Base-by-base conservation (phyloP, 2,113 vertebrate genomes). In the Oenanthe melanoleuca region DNA sequence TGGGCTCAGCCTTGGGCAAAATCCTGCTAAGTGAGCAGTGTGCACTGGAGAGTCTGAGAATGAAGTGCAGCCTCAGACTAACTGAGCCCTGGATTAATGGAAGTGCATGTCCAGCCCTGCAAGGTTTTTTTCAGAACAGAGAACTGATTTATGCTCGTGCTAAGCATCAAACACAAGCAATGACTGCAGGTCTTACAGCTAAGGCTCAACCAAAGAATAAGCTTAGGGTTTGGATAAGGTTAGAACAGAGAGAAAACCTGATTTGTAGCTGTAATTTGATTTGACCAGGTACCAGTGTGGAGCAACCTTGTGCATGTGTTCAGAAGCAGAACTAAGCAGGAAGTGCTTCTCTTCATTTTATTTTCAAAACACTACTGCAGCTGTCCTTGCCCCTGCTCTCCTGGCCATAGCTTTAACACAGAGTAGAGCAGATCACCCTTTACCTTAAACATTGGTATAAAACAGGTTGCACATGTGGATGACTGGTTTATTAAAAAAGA, bases 121-220 rank as follows among this genome's bases (percentile, higher is more conserved):
- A 33, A 60, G 37, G 44, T 33, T 63, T 67, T 75, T 75, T 50
- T 22, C 44, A 67, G 61, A 52, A 5, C 26, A 67, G 26, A 67
- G n/a, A 80, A 33, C 15, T 59, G 34, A 20, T 34, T 47, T 59
- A 38, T 1, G 1, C 15, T 77, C 4, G 0, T 23, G 34, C 38
- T 64, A 23, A 79, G 42, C 14, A 16, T 56, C 34, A 75, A 59
- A 18, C 11, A 11, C 18, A 18, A 4, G 20, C 49, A 55, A 2
- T 50, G 33, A 38, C 71, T 69, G 44, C 25, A 47, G 40, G 53
- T 60, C 37, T 69, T 80, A 15, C 28, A 77, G 59, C 13, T 47
- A 24, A 64, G 69, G 14, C 25, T 75, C 33, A 72, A 6, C 7
- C 11, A 26, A n/a, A 67, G 33, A 26, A 15, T 16, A 10, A 33